Evolutionary conservation across 2,113 vertebrate species (phyloP).

Genomic region (Hemiscyllium ocellatum): DNA sequence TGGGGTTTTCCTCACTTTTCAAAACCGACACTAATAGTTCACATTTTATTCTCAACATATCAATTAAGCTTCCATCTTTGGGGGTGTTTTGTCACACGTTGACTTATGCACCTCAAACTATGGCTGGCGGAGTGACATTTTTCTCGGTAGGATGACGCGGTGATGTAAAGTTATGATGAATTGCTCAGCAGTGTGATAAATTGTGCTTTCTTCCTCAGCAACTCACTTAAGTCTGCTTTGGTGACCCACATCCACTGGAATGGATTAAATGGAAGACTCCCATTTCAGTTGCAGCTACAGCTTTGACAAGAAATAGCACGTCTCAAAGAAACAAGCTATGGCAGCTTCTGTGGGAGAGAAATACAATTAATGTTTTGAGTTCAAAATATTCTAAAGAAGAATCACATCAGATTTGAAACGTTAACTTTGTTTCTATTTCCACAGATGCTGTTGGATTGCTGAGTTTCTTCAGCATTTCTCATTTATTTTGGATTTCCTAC

Average conservation of each 20-base stretch:
- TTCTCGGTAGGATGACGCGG: not conserved
- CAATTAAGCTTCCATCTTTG: not conserved
- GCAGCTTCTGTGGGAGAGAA: not conserved
- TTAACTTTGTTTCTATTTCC: too few relatives aligned
- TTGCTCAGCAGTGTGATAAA: not conserved
- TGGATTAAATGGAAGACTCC: constrained; percentile 5
- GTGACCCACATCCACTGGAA: constrained; percentile 3
- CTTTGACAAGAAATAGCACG: not conserved
- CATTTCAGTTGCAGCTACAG: not conserved
- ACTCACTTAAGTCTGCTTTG: not conserved
- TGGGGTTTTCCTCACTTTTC: too few relatives aligned
- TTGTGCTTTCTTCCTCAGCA: constrained; percentile 24
- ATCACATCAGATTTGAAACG: too few relatives aligned
- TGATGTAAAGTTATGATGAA: not conserved
- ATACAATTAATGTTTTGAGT: too few relatives aligned
- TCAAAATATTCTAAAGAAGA: too few relatives aligned
- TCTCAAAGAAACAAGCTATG: not conserved
- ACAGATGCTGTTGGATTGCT: too few relatives aligned
- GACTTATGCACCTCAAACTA: not conserved
- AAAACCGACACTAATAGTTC: not conserved
- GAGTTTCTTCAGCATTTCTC: too few relatives aligned
- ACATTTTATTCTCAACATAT: not conserved
- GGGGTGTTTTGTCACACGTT: not conserved
- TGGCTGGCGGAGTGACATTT: not conserved
- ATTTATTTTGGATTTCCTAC: too few relatives aligned